phyloP scores from a whole-genome alignment of 1,140 invertebrate genomes.

The Brachionus asplanchnoidis region DNA sequence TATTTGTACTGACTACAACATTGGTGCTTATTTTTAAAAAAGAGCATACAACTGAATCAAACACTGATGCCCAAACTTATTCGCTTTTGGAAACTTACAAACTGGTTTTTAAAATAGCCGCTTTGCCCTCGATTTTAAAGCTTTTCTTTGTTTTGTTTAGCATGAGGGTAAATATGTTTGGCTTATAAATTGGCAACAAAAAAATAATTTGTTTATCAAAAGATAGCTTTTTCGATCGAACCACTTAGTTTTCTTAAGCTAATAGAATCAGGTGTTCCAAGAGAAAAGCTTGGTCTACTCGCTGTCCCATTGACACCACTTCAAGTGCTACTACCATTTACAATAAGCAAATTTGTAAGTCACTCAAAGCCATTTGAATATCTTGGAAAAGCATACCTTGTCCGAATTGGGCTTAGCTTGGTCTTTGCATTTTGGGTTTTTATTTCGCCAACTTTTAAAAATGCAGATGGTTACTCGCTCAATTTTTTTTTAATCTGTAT shows the following conservation, averaged over 20 bases:
- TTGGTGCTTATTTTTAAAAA: slow-evolving; percentile 25
- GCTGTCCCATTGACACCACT: slow-evolving; percentile 83
- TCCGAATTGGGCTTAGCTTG: background rate
- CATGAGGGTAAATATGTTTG: slow-evolving; percentile 80
- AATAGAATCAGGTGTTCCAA: slow-evolving; percentile 87
- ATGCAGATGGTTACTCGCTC: background rate
- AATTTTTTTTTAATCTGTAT: slow-evolving; percentile 6
- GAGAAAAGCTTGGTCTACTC: slow-evolving; percentile 84
- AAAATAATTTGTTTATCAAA: background rate
- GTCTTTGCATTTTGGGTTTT: slow-evolving; percentile 10
- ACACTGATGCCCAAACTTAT: background rate
- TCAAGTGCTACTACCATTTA: slow-evolving; percentile 83
- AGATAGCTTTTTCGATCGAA: slow-evolving; percentile 63
- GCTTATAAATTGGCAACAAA: background rate
- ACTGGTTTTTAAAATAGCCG: slow-evolving; percentile 21
- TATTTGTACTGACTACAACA: background rate
- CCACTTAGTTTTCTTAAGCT: slow-evolving; percentile 87
- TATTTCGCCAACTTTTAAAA: background rate
- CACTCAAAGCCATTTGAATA: slow-evolving; percentile 80
- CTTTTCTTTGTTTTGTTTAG: slow-evolving; percentile 78
- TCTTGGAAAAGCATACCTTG: slow-evolving; percentile 70
- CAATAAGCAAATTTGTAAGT: slow-evolving; percentile 78
- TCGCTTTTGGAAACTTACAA: slow-evolving; percentile 9
- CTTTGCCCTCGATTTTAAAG: slow-evolving; percentile 68
- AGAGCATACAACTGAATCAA: background rate